phyloP scores from a whole-genome alignment of 2,113 vertebrate species.

The Conger conger region DNA sequence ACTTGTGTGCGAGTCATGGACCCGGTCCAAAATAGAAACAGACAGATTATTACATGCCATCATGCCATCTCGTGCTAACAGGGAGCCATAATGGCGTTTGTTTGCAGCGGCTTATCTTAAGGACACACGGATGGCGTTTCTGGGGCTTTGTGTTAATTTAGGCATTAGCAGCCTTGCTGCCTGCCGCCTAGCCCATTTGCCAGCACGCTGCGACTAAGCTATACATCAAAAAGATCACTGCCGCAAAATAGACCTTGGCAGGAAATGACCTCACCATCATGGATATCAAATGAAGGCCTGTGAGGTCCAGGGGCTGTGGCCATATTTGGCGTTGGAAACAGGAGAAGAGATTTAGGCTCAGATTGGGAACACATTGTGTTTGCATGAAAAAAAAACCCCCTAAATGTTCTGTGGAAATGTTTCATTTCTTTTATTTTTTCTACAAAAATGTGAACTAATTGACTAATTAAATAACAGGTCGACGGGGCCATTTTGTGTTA shows the following conservation, averaged over 20 bases:
- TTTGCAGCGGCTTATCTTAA: constrained; percentile 40
- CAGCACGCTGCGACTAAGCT: constrained; percentile 40
- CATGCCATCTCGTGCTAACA: constrained; percentile 19
- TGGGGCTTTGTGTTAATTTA: constrained; percentile 54
- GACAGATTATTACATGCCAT: constrained; percentile 35
- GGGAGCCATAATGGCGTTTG: not conserved
- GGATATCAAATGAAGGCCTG: not conserved
- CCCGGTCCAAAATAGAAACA: constrained; percentile 20
- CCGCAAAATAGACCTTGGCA: not conserved
- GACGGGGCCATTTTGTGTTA: too few species aligned
- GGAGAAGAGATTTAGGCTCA: not conserved
- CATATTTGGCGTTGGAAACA: not conserved
- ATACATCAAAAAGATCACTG: not conserved
- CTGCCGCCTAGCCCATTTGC: constrained; percentile 51
- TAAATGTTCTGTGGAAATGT: not conserved
- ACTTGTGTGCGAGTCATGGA: constrained; percentile 23
- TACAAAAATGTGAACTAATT: too few species aligned
- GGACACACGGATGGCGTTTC: constrained; percentile 26
- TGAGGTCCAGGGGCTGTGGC: not conserved
- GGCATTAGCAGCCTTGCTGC: constrained; percentile 50
- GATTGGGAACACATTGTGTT: not conserved
- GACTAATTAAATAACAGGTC: too few species aligned
- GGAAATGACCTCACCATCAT: constrained; percentile 5
- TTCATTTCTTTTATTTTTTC: not conserved
- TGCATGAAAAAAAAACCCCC: not conserved